Conservation (phyloP, 2,888 invertebrate species). For the Eupithecia abbreviata region DNA sequence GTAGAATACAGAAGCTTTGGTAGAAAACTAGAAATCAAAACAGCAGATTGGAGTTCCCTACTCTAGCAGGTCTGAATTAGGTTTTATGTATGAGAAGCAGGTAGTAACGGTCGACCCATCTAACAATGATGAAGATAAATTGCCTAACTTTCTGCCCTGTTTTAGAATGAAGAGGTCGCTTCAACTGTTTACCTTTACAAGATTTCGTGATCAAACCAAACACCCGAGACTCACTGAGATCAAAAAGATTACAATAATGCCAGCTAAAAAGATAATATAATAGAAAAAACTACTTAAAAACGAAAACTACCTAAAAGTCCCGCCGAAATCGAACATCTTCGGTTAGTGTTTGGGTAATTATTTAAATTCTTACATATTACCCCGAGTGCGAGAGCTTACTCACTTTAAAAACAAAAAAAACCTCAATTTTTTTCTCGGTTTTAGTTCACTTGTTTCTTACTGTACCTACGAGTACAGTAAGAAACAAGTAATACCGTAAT, state of each 20-base stretch:
- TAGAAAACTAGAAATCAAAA: too few species aligned
- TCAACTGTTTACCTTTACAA: background rate
- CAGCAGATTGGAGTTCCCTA: background rate
- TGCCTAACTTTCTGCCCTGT: conserved; percentile 3
- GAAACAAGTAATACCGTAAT: background rate
- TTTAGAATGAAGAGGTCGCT: background rate
- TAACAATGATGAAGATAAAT: conserved; percentile 5
- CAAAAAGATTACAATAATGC: background rate
- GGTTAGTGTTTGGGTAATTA: too few species aligned
- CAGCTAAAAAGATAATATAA: too few species aligned
- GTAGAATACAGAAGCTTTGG: too few species aligned
- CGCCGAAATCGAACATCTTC: too few species aligned
- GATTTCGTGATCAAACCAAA: background rate
- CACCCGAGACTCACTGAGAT: background rate
- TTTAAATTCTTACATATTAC: too few species aligned
- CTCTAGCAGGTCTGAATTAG: background rate
- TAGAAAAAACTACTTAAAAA: too few species aligned
- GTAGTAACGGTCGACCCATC: background rate
- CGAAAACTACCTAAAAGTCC: too few species aligned
- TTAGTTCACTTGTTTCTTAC: background rate
- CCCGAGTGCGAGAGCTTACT: too few species aligned
- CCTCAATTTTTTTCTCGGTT: background rate
- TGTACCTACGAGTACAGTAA: background rate
- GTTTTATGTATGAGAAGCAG: background rate
- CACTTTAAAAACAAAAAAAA: too few species aligned